Conservation (phyloP, 2,888 invertebrate genomes). For the Drosophila kanekoi region DNA sequence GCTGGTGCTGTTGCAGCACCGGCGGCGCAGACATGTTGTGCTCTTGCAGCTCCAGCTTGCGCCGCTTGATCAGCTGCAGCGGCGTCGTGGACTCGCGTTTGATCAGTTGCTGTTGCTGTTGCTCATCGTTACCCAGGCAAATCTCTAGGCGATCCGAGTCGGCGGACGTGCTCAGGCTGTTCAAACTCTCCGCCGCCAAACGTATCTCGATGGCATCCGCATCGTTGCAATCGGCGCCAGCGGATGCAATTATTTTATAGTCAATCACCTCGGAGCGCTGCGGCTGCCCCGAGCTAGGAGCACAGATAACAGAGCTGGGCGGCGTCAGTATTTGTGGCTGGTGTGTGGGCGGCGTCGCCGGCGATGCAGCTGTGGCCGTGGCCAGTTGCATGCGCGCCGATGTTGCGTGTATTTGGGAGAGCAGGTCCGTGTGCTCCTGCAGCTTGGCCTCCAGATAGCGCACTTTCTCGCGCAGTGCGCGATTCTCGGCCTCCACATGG, state of each 20-base stretch:
- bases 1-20: background rate
- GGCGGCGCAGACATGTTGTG: background rate
- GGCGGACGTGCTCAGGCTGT: constrained; percentile 71
- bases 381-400: constrained; percentile 60
- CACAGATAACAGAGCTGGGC: constrained; percentile 60
- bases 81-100: constrained; percentile 42
- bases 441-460: constrained; percentile 71
- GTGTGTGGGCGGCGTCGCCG: constrained; percentile 32
- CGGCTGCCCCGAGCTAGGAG: constrained; percentile 22
- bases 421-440: constrained; percentile 67
- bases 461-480: constrained; percentile 70
- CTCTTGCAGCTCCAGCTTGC: constrained; percentile 51
- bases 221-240: constrained; percentile 48
- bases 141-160: constrained; percentile 82
- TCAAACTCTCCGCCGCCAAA: constrained; percentile 69
- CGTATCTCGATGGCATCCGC: constrained; percentile 78
- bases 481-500: constrained; percentile 50
- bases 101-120: constrained; percentile 18
- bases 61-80: constrained; percentile 56
- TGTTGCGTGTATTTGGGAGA: constrained; percentile 73
- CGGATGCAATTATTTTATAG: constrained; percentile 77
- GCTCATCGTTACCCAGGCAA: constrained; percentile 65
- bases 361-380: constrained; percentile 8
- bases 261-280: constrained; percentile 58
- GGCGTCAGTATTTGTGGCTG: constrained; percentile 54